Base-by-base conservation (phyloP, 2,113 vertebrate genomes). In the Crocuta crocuta region DNA sequence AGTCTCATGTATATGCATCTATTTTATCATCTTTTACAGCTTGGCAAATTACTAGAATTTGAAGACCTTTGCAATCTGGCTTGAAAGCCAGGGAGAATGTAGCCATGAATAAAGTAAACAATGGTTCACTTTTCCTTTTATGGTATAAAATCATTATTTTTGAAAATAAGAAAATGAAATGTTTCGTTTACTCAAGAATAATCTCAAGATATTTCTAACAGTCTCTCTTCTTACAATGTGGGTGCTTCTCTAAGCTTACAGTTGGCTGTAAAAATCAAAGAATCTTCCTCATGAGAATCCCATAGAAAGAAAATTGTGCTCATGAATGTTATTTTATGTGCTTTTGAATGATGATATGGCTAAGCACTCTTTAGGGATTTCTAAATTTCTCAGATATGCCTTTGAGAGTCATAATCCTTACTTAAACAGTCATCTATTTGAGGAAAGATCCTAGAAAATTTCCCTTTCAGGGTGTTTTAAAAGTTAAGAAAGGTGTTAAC, bases 121-220 rank as follows among this genome's bases (percentile, higher is more conserved):
- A 76, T 76, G 79, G 43, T 45, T 95, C 90, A 23, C 79, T 81
- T 89, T 15, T 82, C 63, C 13, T 66, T 92, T 95, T 12, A 53
- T 8, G 15, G 2, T 48, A 43, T 89, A 89, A 97, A 91, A 48
- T 48, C 19, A 55, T 93, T 24, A 31, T 85, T 45, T 84, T 68
- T 85, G 39, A 23, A 74, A 93, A 95, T 86, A 88, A 91, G 81
- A 90, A 95, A 96, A 94, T 81, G 73, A 95, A 82, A 90, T 39
- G 35, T 65, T 94, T 95, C 91, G 19, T 82, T 95, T 43, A 61
- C 19, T 94, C 31, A 74, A 84, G 63, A 68, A 79, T 24, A 50
- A 78, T 53, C 31, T 68, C n/a, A 70, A 95, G 19, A 63, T 39
- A 24, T 87, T 88, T 53, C 45, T 65, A 74, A 79, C 1, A 94